Evolutionary conservation across 2,888 invertebrate species (phyloP).

Genomic region (Scaptomyza caliginosa): DNA sequence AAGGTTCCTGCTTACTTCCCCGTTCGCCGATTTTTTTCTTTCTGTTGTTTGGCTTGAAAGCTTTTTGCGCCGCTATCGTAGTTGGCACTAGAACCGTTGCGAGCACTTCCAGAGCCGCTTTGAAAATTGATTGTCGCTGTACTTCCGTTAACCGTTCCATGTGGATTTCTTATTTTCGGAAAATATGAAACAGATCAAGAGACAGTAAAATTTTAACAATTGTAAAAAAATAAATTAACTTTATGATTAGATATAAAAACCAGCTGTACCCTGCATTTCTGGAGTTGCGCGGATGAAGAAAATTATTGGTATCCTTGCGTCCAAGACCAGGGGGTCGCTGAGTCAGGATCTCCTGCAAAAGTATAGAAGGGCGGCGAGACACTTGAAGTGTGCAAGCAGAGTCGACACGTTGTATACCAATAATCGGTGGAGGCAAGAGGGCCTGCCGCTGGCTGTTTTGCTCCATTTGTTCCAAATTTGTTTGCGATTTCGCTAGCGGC

Average conservation of each 20-base stretch:
- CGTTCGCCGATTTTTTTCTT: conserved; percentile 83
- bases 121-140: conserved; percentile 79
- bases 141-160: conserved; percentile 76
- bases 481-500: conserved; percentile 81
- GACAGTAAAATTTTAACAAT: background rate
- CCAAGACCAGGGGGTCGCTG: conserved; percentile 88
- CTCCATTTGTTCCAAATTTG: conserved; percentile 80
- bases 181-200: background rate
- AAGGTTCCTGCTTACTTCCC: conserved; percentile 84
- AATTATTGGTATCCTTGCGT: conserved; percentile 81
- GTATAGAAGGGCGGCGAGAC: conserved; percentile 83
- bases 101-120: conserved; percentile 64
- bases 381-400: conserved; percentile 81
- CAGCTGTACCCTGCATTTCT: conserved; percentile 77
- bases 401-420: conserved; percentile 74
- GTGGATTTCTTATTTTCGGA: conserved; percentile 46
- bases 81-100: conserved; percentile 66
- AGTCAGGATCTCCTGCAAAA: conserved; percentile 83
- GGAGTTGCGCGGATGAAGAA: conserved; percentile 51
- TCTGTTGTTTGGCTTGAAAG: conserved; percentile 80
- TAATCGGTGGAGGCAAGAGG: conserved; percentile 61
- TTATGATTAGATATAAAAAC: background rate
- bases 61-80: conserved; percentile 76
- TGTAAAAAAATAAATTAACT: background rate
- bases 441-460: conserved; percentile 66